Conservation (phyloP, 2,888 invertebrate genomes). For the Scaptomyza tumidula region DNA sequence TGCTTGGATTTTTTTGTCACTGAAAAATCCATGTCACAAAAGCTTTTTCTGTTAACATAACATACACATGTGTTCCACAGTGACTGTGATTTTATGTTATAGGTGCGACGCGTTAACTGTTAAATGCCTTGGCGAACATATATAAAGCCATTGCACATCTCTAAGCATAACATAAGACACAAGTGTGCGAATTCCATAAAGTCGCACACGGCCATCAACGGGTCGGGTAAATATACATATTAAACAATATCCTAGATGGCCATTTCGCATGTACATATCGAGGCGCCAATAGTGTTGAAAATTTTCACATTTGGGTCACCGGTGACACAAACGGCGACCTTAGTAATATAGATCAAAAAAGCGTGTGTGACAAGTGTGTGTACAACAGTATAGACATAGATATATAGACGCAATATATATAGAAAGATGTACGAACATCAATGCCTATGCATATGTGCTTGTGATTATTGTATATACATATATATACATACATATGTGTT, state of each 20-base stretch:
- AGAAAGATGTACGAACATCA: constrained; percentile 18
- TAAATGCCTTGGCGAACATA: constrained; percentile 6
- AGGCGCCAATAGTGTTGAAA: constrained; percentile 20
- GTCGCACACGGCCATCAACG: constrained; percentile 51
- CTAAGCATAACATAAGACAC: constrained; percentile 46
- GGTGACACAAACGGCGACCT: constrained; percentile 27
- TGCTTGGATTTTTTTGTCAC: background rate
- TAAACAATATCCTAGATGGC: constrained; percentile 38
- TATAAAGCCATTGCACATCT: constrained; percentile 24
- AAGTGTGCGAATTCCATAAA: constrained; percentile 58
- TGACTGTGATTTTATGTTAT: constrained; percentile 15
- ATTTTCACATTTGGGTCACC: constrained; percentile 65
- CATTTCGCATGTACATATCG: constrained; percentile 17
- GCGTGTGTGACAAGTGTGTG: constrained; percentile 41
- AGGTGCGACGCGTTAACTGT: constrained; percentile 15
- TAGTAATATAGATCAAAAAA: constrained; percentile 16
- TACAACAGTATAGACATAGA: constrained; percentile 8
- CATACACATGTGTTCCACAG: background rate
- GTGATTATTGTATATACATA: constrained; percentile 10
- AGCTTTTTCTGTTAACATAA: background rate
- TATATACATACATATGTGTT: constrained; percentile 31
- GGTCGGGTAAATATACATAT: constrained; percentile 52
- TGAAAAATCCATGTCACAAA: constrained; percentile 1
- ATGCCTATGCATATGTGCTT: constrained; percentile 14
- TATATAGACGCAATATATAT: constrained; percentile 2